A percentile compares a stretch with the other conserved stretches of the same genome.
phyloP scores from a whole-genome alignment of 2,113 vertebrate species.

The Eclectus roratus region DNA sequence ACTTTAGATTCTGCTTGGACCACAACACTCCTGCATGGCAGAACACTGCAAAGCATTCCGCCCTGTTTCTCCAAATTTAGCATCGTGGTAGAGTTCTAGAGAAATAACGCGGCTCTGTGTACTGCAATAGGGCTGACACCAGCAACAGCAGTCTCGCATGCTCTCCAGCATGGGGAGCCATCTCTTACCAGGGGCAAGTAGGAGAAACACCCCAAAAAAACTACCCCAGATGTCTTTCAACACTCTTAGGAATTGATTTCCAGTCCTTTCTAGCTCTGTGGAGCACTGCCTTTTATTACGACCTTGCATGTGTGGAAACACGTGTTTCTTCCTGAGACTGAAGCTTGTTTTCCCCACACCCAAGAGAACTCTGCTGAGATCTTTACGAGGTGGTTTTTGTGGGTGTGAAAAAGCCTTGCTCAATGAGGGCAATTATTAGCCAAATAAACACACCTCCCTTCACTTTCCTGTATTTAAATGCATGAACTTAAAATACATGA shows the following conservation, averaged over 20 bases:
- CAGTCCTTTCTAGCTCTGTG: background rate
- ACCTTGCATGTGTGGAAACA: background rate
- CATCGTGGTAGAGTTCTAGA: background rate
- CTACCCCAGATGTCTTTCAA: background rate
- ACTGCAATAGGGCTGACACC: background rate
- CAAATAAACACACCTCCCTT: background rate
- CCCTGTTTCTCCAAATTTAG: accelerated
- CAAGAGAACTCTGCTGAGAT: background rate
- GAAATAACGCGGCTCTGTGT: accelerated
- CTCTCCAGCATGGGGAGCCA: background rate
- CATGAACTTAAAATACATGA: accelerated
- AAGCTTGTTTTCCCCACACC: background rate
- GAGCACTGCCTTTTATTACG: background rate
- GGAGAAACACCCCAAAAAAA: background rate
- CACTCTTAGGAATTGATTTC: background rate
- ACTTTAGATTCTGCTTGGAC: background rate
- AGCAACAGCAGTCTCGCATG: accelerated
- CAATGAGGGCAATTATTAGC: background rate
- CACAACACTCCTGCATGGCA: background rate
- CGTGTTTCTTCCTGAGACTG: background rate
- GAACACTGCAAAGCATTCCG: accelerated
- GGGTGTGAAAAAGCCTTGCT: background rate
- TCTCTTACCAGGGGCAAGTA: accelerated
- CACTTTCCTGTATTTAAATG: background rate
- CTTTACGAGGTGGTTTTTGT: accelerated